Base-by-base conservation (phyloP, 2,888 invertebrate species). In the Phaonia tiefii region DNA sequence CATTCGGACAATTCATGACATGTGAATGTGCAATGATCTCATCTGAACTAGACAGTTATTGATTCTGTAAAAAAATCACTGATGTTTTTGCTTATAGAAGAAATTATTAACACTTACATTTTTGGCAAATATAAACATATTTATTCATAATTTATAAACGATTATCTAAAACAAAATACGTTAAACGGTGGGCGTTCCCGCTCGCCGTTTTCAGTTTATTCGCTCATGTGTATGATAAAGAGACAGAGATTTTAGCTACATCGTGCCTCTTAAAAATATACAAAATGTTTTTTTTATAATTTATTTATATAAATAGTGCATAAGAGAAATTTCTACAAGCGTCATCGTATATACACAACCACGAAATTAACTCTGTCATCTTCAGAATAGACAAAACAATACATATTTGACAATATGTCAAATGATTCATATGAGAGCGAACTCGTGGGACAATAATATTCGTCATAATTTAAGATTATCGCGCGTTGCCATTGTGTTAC, bases 111-210 rank as follows among this genome's bases (percentile, higher is more conserved):
- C 31, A 37, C 15, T 22, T 15, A 31, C 22, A 7, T 44, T 75
- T 79, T 75, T 75, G 71, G 70, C 15, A 46, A 75, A n/a, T n/a
- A n/a, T n/a, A n/a, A 75, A 58, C 31, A 70, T 20, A 42, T 46
- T 54, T 54, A 54, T 58, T 77, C 49, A 51, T 71, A 75, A 66
- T 65, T 66, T 66, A 79, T 51, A 60, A 72, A 54, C 31, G 44
- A 17, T 70, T 69, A 51, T 69, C n/a, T n/a, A n/a, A n/a, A n/a
- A n/a, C n/a, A n/a, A n/a, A n/a, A n/a, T n/a, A n/a, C n/a, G n/a
- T n/a, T n/a, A n/a, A n/a, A n/a, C 42, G 51, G 79, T 79, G 58
- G 80, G 76, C 65, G 80, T 80, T 65, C 75, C 75, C 58, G 73
- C 74, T 70, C 10, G 25, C 26, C 42, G 5, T 66, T 49, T 11